Evolutionary conservation across 2,797 vertebrate species (phyloP).

Genomic region (Echeneis naucrates): DNA sequence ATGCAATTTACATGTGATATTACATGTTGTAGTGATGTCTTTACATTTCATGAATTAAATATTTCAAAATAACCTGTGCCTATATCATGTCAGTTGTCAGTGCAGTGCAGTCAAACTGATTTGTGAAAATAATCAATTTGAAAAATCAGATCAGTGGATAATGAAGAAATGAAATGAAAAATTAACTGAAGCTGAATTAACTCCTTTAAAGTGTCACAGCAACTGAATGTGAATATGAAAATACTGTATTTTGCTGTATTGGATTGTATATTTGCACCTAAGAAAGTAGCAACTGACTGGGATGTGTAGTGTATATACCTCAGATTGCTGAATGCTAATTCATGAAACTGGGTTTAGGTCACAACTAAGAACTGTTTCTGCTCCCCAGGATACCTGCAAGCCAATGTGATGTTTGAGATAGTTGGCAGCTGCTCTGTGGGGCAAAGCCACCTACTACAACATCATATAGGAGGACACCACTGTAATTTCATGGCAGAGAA

Average conservation of each 20-base stretch:
- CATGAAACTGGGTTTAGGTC: not conserved
- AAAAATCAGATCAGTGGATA: not conserved
- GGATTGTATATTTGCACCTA: not conserved
- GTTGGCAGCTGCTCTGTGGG: constrained; percentile 30
- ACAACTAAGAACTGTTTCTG: constrained; percentile 29
- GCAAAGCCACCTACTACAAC: constrained; percentile 1
- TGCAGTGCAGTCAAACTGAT: too few relatives aligned
- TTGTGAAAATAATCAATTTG: not conserved
- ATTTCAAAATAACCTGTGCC: not conserved
- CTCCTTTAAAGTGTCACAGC: not conserved
- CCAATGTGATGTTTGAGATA: constrained; percentile 56
- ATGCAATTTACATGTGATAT: not conserved
- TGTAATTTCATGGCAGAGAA: constrained; percentile 17
- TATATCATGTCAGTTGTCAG: not conserved
- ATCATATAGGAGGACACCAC: constrained; percentile 8
- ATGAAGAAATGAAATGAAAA: not conserved
- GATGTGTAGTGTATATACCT: too few relatives aligned
- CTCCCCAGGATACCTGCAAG: constrained; percentile 45
- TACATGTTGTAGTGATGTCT: not conserved
- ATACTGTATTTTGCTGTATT: not conserved
- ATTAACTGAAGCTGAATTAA: not conserved
- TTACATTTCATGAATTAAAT: not conserved
- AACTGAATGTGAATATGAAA: not conserved
- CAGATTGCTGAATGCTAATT: not conserved
- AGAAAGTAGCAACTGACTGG: not conserved